Evolutionary conservation across 2,113 vertebrate species (phyloP).

Genomic region (Hypanus sabinus): DNA sequence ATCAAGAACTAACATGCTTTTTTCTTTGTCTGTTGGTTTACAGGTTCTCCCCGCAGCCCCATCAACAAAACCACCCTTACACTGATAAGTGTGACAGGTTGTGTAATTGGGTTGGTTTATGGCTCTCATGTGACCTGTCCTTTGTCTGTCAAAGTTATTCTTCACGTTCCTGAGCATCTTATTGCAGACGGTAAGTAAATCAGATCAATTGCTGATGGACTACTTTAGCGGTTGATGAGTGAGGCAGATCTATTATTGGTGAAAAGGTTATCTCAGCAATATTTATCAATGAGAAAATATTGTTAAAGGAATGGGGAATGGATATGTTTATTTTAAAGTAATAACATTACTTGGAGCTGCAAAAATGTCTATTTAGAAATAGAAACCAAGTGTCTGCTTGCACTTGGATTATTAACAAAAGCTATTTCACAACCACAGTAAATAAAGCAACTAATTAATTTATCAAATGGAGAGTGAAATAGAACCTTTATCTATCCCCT

Average conservation of each 20-base stretch:
- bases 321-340: background rate
- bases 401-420: too few species aligned
- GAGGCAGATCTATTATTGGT: background rate
- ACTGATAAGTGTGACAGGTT: conserved; percentile 89
- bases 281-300: background rate
- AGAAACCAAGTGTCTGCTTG: background rate
- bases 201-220: background rate
- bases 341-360: background rate
- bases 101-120: conserved; percentile 82
- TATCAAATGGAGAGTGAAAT: background rate
- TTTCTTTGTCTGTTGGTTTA: conserved; percentile 42
- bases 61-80: conserved; percentile 96
- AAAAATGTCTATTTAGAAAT: background rate
- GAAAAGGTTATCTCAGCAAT: background rate
- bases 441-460: conserved; percentile 6
- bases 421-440: background rate
- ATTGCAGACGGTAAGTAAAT: conserved; percentile 81
- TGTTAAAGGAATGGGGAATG: background rate
- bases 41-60: conserved; percentile 89
- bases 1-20: background rate
- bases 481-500: background rate
- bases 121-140: conserved; percentile 84
- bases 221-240: background rate
- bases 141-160: conserved; percentile 82
- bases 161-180: conserved; percentile 92